Evolutionary conservation across 64 coral and sea anemone genomes (phyloP).

Genomic region (Pachyseris speciosa): DNA sequence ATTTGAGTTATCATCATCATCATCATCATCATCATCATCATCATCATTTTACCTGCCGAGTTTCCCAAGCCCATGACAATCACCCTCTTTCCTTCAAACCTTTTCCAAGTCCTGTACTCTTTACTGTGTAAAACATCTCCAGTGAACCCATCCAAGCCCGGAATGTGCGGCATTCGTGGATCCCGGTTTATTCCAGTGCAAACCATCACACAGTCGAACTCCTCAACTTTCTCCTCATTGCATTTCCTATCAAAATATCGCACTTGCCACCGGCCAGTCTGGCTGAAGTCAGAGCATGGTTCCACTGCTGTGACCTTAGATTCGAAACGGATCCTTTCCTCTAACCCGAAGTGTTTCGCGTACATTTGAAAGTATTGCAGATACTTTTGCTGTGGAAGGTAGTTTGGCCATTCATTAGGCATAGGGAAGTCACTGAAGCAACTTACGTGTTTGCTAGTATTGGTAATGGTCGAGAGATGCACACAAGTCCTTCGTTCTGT

Average conservation of each 20-base stretch:
- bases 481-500: conserved; percentile 23
- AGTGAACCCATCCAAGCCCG: conserved; percentile 75
- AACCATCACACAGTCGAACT: conserved; percentile 93
- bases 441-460: conserved; percentile 86
- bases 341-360: conserved; percentile 63
- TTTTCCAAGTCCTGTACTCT: conserved; percentile 81
- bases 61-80: conserved; percentile 84
- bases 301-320: conserved; percentile 60
- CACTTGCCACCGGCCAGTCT: conserved; percentile 78
- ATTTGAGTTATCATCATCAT: no score
- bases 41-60: conserved; percentile 93
- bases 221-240: conserved; percentile 29
- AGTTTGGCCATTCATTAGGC: conserved; percentile 86
- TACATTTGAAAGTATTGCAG: conserved; percentile 69
- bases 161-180: conserved; percentile 59
- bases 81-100: conserved; percentile 81
- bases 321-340: conserved; percentile 69
- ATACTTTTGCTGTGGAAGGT: conserved; percentile 31
- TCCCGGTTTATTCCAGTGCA: conserved; percentile 66
- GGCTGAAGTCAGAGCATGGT: conserved; percentile 14
- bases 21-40: no score
- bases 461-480: conserved; percentile 71
- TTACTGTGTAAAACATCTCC: conserved; percentile 82
- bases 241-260: conserved; percentile 22
- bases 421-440: conserved; percentile 94